Evolutionary conservation across 2,888 invertebrate genomes (phyloP), one percentile per base, ranked within the genome.

Genomic region (Meloe dianella): DNA sequence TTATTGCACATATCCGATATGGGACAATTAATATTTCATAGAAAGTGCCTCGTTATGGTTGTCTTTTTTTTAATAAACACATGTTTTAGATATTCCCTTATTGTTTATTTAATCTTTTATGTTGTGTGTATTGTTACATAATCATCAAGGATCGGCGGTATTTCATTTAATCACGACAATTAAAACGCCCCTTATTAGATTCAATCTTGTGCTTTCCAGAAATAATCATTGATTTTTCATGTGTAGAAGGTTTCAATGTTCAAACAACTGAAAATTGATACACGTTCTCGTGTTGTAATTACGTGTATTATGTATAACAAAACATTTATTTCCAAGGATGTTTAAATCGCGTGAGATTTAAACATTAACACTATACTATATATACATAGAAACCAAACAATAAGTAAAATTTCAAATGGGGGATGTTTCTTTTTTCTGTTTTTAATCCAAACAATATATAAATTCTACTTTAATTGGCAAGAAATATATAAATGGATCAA

Each of bases 21-120:
- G 47, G 8, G 20, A 47, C 47, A 47, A 47, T 47, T 47, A 10
- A 20, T 20, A 20, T 20, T 8, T 17, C 10, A 47, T 47, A 47
- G 47, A 47, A 47, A 47, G 47, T 47, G 47, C 20, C 47, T 47
- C 47, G 47, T 47, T 47, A 41, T 41, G 38, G n/a, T n/a, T n/a
- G n/a, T n/a, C n/a, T n/a, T 20, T 47, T 20, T 20, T 47, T 47
- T 47, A 47, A 47, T 47, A 20, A 47, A 6, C 47, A 47, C 47
- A 47, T 47, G 47, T 47, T 47, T 5, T 47, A n/a, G n/a, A n/a
- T 47, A 20, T 20, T 38, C 38, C 17, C 38, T n/a, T 47, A 20
- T 20, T 20, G 9, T 9, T 30, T n/a, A n/a, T n/a, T n/a, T n/a
- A n/a, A n/a, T n/a, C n/a, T n/a, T n/a, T n/a, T n/a, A n/a, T n/a